Evolutionary conservation across 2,797 vertebrate species (phyloP).

Genomic region (Brotula barbata): DNA sequence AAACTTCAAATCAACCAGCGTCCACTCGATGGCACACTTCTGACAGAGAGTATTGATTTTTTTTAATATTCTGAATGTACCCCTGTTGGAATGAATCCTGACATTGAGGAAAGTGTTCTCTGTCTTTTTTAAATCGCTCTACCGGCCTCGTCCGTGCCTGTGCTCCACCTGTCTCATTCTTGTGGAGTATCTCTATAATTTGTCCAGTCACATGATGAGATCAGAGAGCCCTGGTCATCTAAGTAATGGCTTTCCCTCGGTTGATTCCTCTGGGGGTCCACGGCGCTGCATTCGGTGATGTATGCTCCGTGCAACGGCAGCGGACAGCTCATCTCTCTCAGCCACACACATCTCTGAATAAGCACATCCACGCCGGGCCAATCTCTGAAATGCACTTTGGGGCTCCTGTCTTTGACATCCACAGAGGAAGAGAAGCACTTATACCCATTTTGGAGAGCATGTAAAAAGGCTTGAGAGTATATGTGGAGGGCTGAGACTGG

Average conservation of each 20-base stretch:
- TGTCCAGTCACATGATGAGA: constrained; percentile 58
- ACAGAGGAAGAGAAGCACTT: constrained; percentile 28
- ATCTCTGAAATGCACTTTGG: constrained; percentile 61
- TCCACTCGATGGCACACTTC: constrained; percentile 31
- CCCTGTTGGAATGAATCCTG: constrained; percentile 47
- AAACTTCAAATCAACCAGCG: constrained; percentile 49
- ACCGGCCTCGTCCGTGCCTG: constrained; percentile 6
- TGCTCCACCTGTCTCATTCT: constrained; percentile 34
- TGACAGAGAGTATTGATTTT: constrained; percentile 58
- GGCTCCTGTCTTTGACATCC: constrained; percentile 46
- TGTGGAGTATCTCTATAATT: constrained; percentile 48
- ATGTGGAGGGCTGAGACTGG: constrained; percentile 12
- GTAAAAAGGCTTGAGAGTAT: constrained; percentile 34
- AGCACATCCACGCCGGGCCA: constrained; percentile 61
- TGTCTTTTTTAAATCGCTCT: constrained; percentile 17
- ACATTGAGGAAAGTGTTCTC: constrained; percentile 33
- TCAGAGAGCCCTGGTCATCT: constrained; percentile 67
- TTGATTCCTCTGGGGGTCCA: constrained; percentile 61
- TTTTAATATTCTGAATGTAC: constrained; percentile 46
- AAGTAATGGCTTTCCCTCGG: constrained; percentile 71
- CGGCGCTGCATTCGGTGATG: constrained; percentile 58
- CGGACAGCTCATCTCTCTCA: constrained; percentile 72
- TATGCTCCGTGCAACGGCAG: constrained; percentile 66
- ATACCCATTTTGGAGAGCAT: constrained; percentile 38
- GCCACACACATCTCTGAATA: constrained; percentile 67